phyloP scores from a whole-genome alignment of 2,888 invertebrate species.

The Drosophila meridiana region DNA sequence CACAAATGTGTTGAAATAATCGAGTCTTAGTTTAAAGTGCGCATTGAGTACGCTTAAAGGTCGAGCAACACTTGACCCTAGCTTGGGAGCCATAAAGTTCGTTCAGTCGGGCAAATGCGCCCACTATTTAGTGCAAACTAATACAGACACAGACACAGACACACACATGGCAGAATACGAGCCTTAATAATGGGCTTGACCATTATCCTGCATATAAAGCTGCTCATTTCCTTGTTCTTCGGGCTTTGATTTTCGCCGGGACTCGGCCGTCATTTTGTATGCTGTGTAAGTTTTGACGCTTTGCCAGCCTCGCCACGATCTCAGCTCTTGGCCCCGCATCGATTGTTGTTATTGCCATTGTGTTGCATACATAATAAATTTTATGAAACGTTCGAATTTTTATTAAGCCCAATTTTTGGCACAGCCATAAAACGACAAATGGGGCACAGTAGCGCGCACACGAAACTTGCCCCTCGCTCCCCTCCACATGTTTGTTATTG shows the following conservation, averaged over 20 bases:
- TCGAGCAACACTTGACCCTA: conserved; percentile 13
- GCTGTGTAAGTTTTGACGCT: conserved; percentile 48
- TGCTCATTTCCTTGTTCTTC: conserved; percentile 68
- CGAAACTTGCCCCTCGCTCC: conserved; percentile 36
- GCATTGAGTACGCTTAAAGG: conserved; percentile 7
- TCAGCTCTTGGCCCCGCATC: conserved; percentile 39
- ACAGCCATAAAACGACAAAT: conserved; percentile 69
- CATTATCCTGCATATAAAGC: conserved; percentile 80
- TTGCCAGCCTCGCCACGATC: conserved; percentile 27
- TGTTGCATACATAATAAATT: conserved; percentile 80
- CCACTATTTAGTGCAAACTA: conserved; percentile 30
- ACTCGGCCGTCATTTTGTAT: conserved; percentile 43
- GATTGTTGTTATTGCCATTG: conserved; percentile 64
- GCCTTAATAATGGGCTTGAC: conserved; percentile 69
- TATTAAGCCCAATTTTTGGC: conserved; percentile 77
- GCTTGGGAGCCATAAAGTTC: conserved; percentile 28
- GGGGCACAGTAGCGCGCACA: conserved; percentile 19
- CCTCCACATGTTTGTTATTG: conserved; percentile 20
- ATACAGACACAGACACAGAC: not conserved
- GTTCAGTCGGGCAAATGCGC: conserved; percentile 19
- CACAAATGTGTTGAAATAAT: not conserved
- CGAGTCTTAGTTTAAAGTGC: conserved; percentile 10
- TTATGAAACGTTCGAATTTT: conserved; percentile 80
- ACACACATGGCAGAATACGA: conserved; percentile 26
- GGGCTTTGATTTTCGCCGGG: conserved; percentile 44